Evolutionary conservation across 1,140 invertebrate genomes (phyloP).

Genomic region (Bombus huntii): DNA sequence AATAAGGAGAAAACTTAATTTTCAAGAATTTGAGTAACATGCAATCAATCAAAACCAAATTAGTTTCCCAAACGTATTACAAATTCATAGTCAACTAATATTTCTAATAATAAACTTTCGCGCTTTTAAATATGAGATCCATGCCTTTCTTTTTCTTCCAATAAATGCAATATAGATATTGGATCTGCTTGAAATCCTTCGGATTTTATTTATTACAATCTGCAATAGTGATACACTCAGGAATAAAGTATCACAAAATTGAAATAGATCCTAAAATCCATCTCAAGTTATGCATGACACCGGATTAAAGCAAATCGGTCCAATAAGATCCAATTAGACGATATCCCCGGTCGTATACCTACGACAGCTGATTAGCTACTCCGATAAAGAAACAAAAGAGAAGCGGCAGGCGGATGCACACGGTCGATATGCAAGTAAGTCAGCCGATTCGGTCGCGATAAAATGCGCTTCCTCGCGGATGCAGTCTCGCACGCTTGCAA

Average conservation of each 20-base stretch:
- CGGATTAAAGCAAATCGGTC: not conserved
- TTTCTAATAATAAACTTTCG: too few species aligned
- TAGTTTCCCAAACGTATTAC: too few species aligned
- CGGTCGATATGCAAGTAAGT: slow-evolving; percentile 71
- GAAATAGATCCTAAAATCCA: not conserved
- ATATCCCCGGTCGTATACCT: slow-evolving; percentile 9
- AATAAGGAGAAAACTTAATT: too few species aligned
- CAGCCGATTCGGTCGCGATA: slow-evolving; percentile 70
- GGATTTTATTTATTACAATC: too few species aligned
- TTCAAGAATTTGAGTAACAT: too few species aligned
- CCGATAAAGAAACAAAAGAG: slow-evolving; percentile 16
- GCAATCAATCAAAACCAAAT: too few species aligned
- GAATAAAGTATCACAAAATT: not conserved
- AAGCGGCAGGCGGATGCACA: slow-evolving; percentile 23
- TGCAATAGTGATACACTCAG: too few species aligned
- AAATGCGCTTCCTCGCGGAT: slow-evolving; percentile 72
- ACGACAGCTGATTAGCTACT: slow-evolving; percentile 10
- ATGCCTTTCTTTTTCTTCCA: too few species aligned
- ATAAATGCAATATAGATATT: too few species aligned
- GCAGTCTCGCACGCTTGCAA: slow-evolving; percentile 63
- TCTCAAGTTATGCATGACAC: not conserved
- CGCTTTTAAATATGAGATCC: too few species aligned
- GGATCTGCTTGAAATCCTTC: too few species aligned
- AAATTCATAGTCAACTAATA: too few species aligned
- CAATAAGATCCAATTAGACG: slow-evolving; percentile 48